Evolutionary conservation across 92 coral and sea anemone species (phyloP), one percentile per base, ranked within the genome.

Genomic region (Montipora capitata): DNA sequence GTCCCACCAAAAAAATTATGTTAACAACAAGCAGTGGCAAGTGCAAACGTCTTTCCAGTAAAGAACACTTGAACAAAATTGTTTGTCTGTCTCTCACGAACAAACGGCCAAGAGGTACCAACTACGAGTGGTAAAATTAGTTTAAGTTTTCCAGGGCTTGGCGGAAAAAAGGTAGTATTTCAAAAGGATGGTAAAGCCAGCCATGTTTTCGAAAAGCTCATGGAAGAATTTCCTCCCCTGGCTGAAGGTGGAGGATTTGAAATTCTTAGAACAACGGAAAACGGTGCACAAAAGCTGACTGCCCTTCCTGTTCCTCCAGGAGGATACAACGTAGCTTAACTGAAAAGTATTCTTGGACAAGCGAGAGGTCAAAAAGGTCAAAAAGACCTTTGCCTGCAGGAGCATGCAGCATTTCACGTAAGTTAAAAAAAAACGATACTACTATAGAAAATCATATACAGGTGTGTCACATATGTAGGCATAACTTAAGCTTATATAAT

Each of bases 81-180:
- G 80, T 91, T 91, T 72, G 86, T 91, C 56, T 87, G 91, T 83
- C 88, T 91, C 49, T 65, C 78, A 17, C 71, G 76, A 68, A 79
- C 81, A 65, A 82, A 67, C 54, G 88, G 81, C 73, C 49, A 48
- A 63, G 51, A 77, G 52, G 84, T 85, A 35, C 94, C 91, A 71
- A 87, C 64, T 56, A 78, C 94, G 45, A 77, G 84, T 57, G 88
- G 72, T 27, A 91, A 84, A 75, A 91, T 91, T 74, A 80, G 78
- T 66, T 63, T 85, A 51, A 91, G 91, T 80, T 81, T 91, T 80
- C 78, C 93, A 11, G 86, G 93, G 56, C 86, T 91, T 54, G 94
- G 94, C 10, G 88, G 79, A 83, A 72, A 78, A 38, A 82, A 87
- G 70, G 70, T 71, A 70, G 84, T 13, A 80, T 74, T 81, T 45